Conservation (phyloP, 23 tunicate genomes). For the Halocynthia roretzi region DNA sequence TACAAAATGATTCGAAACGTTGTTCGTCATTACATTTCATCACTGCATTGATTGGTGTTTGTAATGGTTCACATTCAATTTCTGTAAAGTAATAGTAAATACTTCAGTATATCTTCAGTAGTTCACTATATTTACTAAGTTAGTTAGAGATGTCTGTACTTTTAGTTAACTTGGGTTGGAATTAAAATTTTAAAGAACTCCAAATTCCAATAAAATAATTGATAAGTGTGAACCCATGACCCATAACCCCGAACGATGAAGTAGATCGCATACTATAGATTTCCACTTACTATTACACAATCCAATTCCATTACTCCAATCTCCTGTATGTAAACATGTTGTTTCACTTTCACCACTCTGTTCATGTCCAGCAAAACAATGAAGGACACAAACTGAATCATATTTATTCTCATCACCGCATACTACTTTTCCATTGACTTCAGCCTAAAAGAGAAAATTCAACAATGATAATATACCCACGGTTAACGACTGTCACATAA, state of each 20-base stretch:
- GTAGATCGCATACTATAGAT: too few relatives aligned
- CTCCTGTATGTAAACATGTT: conserved; percentile 31
- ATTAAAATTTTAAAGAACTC: too few relatives aligned
- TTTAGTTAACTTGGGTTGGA: too few relatives aligned
- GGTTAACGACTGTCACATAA: too few relatives aligned
- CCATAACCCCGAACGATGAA: too few relatives aligned
- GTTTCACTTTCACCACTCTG: conserved; percentile 40
- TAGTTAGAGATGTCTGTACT: too few relatives aligned
- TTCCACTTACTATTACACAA: conserved; percentile 57
- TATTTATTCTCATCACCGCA: conserved; percentile 68
- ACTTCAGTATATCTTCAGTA: background rate
- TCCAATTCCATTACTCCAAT: conserved; percentile 72
- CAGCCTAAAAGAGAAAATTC: conserved; percentile 44
- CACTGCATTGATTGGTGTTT: conserved; percentile 22
- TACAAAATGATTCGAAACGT: conserved; percentile 45
- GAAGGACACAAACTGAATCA: conserved; percentile 43
- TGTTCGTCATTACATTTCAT: conserved; percentile 36
- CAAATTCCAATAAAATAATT: too few relatives aligned
- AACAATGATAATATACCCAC: too few relatives aligned
- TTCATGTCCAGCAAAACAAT: conserved; percentile 52
- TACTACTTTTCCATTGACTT: conserved; percentile 38
- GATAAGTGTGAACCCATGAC: too few relatives aligned
- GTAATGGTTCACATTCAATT: conserved; percentile 21
- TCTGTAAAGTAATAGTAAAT: conserved; percentile 13
- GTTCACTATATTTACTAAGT: too few relatives aligned